These are phyloP conservation scores for Maconellicoccus hirsutus DNA, from an alignment of 1,140 invertebrate species.

Conservation along the genomic window DNA sequence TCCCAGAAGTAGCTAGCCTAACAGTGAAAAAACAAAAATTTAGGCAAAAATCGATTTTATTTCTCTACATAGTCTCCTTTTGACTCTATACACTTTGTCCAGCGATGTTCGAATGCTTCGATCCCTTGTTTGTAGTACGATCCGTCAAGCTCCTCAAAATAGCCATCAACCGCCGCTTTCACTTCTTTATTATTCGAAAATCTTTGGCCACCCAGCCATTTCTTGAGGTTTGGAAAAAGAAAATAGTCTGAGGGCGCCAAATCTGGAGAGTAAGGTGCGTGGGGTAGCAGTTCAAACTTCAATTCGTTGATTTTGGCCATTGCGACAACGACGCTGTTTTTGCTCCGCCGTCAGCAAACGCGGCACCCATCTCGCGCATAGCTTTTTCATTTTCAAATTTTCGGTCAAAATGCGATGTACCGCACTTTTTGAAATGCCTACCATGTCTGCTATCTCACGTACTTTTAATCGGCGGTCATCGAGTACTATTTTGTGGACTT, in stretches of 20 bases:
- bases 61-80: background rate
- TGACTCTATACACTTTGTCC: background rate
- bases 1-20: too few species aligned
- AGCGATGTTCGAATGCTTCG: constrained; percentile 1
- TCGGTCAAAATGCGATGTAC: background rate
- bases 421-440: too few species aligned
- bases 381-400: constrained; percentile 28
- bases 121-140: background rate
- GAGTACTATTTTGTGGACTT: too few species aligned
- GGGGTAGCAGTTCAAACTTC: constrained; percentile 18
- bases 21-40: too few species aligned
- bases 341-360: constrained; percentile 25
- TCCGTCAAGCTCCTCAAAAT: background rate
- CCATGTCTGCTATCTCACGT: too few species aligned
- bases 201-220: constrained; percentile 15
- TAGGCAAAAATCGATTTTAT: background rate
- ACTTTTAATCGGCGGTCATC: too few species aligned
- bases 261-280: constrained; percentile 30
- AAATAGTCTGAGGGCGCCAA: constrained; percentile 32
- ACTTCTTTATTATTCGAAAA: background rate
- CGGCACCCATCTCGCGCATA: constrained; percentile 31
- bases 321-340: constrained; percentile 29
- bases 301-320: constrained; percentile 20
- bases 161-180: background rate
- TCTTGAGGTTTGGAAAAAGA: constrained; percentile 24